Conservation (phyloP, 2,113 vertebrate species). For the Trichechus manatus region DNA sequence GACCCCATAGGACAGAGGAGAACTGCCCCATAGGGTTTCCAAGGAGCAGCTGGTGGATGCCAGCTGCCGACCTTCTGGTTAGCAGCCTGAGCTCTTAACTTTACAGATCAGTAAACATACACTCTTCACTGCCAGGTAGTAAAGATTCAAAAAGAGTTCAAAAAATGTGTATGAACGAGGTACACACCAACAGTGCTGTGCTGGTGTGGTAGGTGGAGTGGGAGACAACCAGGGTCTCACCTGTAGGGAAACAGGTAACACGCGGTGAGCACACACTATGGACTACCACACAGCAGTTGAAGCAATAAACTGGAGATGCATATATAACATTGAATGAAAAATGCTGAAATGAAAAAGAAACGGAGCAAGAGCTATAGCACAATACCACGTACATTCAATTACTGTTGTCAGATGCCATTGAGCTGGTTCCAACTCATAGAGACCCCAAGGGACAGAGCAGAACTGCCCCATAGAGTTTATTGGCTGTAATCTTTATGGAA, state of each 20-base stretch:
- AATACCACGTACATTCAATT: rapidly evolving
- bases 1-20: too few relatives aligned
- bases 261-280: rapidly evolving
- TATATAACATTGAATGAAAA: background rate
- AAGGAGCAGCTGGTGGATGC: too few relatives aligned
- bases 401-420: too few relatives aligned
- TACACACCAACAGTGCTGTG: background rate
- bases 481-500: too few relatives aligned
- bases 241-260: background rate
- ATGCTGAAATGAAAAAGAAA: background rate
- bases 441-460: too few relatives aligned
- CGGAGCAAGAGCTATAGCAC: background rate
- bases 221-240: background rate
- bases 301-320: background rate
- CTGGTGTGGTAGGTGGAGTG: background rate
- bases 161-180: background rate
- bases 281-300: background rate
- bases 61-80: too few relatives aligned
- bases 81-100: too few relatives aligned
- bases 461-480: too few relatives aligned
- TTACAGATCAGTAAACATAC: background rate
- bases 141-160: background rate
- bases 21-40: too few relatives aligned
- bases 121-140: background rate
- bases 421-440: too few relatives aligned